phyloP scores from a whole-genome alignment of 1,140 invertebrate genomes.

The Magallana gigas region DNA sequence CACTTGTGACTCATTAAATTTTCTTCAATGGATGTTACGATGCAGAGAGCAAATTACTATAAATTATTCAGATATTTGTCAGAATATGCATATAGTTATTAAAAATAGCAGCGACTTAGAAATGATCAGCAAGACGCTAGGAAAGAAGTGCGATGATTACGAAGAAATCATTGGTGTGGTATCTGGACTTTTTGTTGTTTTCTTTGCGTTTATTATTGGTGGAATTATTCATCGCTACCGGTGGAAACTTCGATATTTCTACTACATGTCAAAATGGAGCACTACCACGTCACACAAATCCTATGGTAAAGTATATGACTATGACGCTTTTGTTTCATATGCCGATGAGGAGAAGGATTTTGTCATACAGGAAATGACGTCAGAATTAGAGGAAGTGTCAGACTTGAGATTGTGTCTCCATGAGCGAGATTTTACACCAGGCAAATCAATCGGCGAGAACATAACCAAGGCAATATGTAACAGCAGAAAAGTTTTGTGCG shows the following conservation, averaged over 20 bases:
- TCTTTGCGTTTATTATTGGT: slow-evolving; percentile 12
- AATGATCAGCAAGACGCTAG: neutral
- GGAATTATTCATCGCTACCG: slow-evolving; percentile 45
- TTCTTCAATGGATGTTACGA: slow-evolving; percentile 9
- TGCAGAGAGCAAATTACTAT: neutral
- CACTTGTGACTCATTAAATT: neutral
- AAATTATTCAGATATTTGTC: neutral
- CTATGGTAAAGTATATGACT: neutral
- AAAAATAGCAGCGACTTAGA: neutral
- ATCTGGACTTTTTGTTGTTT: slow-evolving; percentile 22
- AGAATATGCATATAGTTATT: neutral
- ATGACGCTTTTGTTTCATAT: slow-evolving; percentile 55
- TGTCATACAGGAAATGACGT: slow-evolving; percentile 30
- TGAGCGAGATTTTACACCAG: slow-evolving; percentile 68
- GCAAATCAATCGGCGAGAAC: slow-evolving; percentile 64
- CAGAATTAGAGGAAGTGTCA: slow-evolving; percentile 42
- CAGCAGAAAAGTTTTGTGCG: slow-evolving; percentile 62
- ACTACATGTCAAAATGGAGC: slow-evolving; percentile 59
- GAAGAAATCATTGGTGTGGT: neutral
- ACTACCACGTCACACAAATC: neutral
- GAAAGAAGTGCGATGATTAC: slow-evolving; percentile 10
- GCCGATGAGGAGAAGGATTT: slow-evolving; percentile 47
- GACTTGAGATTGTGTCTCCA: slow-evolving; percentile 66
- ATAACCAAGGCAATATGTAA: slow-evolving; percentile 64
- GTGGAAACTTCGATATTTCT: slow-evolving; percentile 69